A percentile compares a stretch with the other conserved stretches of the same genome.
Evolutionary conservation across 2,113 vertebrate species (phyloP).

Genomic region (Cinclus cinclus): DNA sequence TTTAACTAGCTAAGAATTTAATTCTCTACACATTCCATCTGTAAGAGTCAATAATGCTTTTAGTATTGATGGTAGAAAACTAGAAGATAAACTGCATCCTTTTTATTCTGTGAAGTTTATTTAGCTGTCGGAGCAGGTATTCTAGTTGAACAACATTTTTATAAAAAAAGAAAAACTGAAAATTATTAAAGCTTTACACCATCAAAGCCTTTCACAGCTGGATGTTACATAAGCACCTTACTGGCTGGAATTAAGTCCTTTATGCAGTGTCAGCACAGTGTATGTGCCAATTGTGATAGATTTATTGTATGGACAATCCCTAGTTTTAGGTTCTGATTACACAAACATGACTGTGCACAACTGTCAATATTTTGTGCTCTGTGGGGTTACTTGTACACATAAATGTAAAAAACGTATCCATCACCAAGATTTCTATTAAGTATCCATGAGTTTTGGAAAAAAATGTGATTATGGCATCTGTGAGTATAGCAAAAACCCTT

Average conservation of each 20-base stretch:
- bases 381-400: not conserved
- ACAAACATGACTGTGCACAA: not conserved
- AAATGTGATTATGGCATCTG: not conserved
- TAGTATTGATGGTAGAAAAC: not conserved
- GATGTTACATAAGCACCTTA: not conserved
- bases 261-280: not conserved
- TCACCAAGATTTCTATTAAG: not conserved
- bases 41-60: not conserved
- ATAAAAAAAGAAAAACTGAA: not conserved
- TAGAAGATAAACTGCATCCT: not conserved
- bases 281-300: not conserved
- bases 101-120: not conserved
- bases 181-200: not conserved
- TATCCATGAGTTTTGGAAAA: not conserved
- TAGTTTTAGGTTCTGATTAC: not conserved
- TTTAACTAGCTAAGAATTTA: not conserved
- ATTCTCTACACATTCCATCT: not conserved
- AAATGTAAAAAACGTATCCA: not conserved
- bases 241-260: not conserved
- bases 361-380: not conserved
- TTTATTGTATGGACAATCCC: not conserved
- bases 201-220: not conserved
- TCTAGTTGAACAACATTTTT: not conserved
- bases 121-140: not conserved
- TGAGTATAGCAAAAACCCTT: not conserved